phyloP scores from a whole-genome alignment of 2,797 vertebrate species.

The Fistularia tabacaria region DNA sequence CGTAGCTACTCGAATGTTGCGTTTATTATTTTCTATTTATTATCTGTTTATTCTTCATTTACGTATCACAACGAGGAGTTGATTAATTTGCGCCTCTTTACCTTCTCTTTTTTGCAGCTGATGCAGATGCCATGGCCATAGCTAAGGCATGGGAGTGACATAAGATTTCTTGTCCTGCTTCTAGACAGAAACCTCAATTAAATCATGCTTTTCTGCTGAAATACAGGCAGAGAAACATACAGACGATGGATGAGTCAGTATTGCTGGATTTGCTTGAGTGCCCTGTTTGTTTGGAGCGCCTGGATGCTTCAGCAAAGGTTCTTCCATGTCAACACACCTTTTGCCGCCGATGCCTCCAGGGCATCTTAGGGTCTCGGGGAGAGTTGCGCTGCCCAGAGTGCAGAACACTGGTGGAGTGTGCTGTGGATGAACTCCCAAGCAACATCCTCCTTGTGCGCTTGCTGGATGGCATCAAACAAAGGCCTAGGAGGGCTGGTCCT shows the following conservation, averaged over 20 bases:
- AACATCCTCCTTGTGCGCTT: slow-evolving; percentile 96
- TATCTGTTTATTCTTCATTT: not conserved
- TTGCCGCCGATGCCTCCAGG: slow-evolving; percentile 92
- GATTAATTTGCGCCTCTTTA: slow-evolving; percentile 33
- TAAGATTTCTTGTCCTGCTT: slow-evolving; percentile 69
- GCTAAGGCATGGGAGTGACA: slow-evolving; percentile 92
- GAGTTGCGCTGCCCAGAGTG: slow-evolving; percentile 97
- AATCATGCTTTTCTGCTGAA: slow-evolving; percentile 60
- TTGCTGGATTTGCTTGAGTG: slow-evolving; percentile 97
- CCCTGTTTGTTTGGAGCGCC: slow-evolving; percentile 94
- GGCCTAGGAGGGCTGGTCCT: slow-evolving; percentile 79
- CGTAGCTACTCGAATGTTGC: not conserved
- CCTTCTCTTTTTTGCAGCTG: slow-evolving; percentile 46
- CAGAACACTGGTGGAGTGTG: slow-evolving; percentile 89
- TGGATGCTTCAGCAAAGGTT: slow-evolving; percentile 94
- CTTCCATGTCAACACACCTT: slow-evolving; percentile 98
- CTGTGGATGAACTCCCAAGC: slow-evolving; percentile 94
- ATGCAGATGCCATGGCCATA: slow-evolving; percentile 68
- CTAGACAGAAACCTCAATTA: slow-evolving; percentile 43
- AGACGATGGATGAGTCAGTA: slow-evolving; percentile 94
- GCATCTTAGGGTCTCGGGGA: slow-evolving; percentile 90
- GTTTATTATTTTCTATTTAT: too few relatives aligned
- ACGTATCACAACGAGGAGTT: slow-evolving; percentile 3
- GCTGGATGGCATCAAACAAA: slow-evolving; percentile 97
- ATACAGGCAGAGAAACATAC: slow-evolving; percentile 35